A percentile compares a stretch with the other conserved stretches of the same genome.
Conservation (phyloP, 2,797 vertebrate genomes). For the Sebastes trivittatus region DNA sequence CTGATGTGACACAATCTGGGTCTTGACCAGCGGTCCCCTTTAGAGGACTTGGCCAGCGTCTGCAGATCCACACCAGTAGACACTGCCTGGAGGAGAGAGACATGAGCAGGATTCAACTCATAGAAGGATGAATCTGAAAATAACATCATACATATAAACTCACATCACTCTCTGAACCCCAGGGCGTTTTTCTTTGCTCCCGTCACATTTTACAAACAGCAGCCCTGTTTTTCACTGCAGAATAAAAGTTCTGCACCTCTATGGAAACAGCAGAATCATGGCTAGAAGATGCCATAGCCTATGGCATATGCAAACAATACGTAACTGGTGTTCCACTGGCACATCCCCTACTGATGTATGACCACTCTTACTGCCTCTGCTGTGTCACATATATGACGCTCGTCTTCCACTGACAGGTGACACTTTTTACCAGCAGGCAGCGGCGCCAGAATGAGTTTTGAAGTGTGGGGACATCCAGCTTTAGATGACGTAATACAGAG, state of each 20-base stretch:
- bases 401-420: no score
- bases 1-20: conserved; percentile 88
- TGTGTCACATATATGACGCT: not conserved
- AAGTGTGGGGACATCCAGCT: no score
- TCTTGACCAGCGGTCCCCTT: conserved; percentile 74
- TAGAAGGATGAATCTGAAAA: not conserved
- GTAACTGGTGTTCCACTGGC: not conserved
- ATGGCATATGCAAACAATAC: not conserved
- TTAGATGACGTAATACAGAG: no score
- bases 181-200: rapidly evolving
- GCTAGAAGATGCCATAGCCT: no score
- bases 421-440: no score
- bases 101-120: not conserved
- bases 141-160: not conserved
- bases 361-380: not conserved
- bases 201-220: no score
- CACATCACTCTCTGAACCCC: not conserved
- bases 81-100: conserved; percentile 51
- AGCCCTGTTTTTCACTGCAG: not conserved
- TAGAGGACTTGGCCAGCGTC: conserved; percentile 52
- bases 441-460: no score
- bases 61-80: conserved; percentile 69
- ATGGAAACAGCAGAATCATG: not conserved
- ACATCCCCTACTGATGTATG: not conserved
- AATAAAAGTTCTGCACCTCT: not conserved